Conservation (phyloP, 2,113 vertebrate genomes). For the Pygoscelis antarcticus region DNA sequence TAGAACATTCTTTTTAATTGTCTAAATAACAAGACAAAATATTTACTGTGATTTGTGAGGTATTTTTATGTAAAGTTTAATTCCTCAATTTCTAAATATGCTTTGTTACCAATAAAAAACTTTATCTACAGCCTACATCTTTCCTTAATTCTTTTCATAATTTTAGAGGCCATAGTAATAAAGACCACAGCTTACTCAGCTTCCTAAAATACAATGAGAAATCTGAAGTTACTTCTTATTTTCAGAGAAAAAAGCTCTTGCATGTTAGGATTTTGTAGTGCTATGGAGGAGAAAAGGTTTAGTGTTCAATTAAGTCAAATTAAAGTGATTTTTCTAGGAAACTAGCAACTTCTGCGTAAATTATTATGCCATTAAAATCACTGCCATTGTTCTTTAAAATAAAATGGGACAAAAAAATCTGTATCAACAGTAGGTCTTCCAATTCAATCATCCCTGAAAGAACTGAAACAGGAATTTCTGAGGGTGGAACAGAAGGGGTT, state of each 20-base stretch:
- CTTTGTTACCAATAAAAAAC: background rate
- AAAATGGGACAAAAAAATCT: background rate
- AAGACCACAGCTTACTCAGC: background rate
- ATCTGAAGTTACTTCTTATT: background rate
- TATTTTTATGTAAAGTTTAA: background rate
- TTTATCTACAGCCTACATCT: background rate
- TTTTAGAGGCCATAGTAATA: background rate
- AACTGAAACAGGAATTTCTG: background rate
- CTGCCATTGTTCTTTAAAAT: background rate
- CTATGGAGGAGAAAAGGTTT: background rate
- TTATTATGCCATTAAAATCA: background rate
- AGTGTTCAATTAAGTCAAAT: background rate
- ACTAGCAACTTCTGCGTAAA: background rate
- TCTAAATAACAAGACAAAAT: background rate
- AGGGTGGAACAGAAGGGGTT: background rate
- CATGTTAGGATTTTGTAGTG: background rate
- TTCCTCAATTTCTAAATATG: background rate
- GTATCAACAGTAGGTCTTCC: background rate
- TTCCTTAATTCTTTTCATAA: background rate
- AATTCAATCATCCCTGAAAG: background rate
- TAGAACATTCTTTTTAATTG: background rate
- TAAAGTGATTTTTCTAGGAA: background rate
- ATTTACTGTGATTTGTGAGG: background rate
- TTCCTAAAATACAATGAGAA: background rate
- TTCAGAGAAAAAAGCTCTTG: background rate